Base-by-base conservation (phyloP, 2,113 vertebrate genomes). In the Phrynosoma blainvillii region DNA sequence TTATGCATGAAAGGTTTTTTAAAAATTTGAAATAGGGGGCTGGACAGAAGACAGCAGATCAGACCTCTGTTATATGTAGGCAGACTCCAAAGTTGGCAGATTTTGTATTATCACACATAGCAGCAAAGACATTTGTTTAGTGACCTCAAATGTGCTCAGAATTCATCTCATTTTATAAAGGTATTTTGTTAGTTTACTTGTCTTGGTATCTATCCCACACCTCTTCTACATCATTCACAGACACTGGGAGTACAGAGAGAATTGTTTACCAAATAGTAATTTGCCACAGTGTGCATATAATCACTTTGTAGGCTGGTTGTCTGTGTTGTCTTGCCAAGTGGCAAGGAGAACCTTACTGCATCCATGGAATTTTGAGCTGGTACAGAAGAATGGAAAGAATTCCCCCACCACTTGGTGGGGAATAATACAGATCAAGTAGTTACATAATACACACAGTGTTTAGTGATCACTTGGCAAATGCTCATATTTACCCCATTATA, bases 141-240 rank as follows among this genome's bases (percentile, higher is more conserved):
- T 66, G 30, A 66, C 21, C 59, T 85, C 13, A 66, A 47, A 21
- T 65, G 30, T 79, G 40, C 23, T 79, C 4, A 11, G 21, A 70
- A 42, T 81, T 89, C 68, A 74, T 56, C 0, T 89, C 73, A 70
- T 56, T 0, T 0, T 86, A 56, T 16, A 56, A 47, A 76, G 2
- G 56, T 27, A n/a, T 87, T 89, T 93, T 66, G 25, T 23, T 2
- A 11, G 9, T 68, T 21, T 47, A 77, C 80, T 13, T 80, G 11
- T 0, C 88, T 86, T 77, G 30, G 70, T 42, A 54, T 11, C 7
- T 25, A 36, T n/a, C 12, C 27, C 52, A 30, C 23, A 54, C 8
- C 25, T n/a, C 32, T 76, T 76, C 56, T 9, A 70, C 40, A 79
- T 65, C 18, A 86, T 1, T 86, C 84, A 70, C 54, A 30, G 65